These are phyloP conservation scores for Phoeniculus purpureus DNA, from an alignment of 2,797 vertebrate genomes.

Conservation along the genomic window DNA sequence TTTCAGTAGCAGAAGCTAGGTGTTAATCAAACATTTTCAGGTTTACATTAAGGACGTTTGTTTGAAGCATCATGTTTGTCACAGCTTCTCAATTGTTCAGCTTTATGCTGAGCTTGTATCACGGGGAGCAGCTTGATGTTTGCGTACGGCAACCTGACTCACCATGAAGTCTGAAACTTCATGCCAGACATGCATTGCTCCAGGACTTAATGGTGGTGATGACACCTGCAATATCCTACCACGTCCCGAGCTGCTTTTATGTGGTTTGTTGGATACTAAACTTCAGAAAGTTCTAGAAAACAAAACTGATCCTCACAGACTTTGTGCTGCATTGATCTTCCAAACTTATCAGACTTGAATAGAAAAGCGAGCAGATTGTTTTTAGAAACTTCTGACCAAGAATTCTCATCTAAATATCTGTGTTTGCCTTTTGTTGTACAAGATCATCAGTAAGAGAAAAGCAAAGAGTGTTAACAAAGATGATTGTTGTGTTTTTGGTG, in stretches of 20 bases:
- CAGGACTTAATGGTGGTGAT: neutral
- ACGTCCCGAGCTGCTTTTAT: neutral
- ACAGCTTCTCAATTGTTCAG: neutral
- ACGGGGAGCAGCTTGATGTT: neutral
- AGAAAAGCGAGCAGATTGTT: neutral
- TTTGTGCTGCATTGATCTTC: neutral
- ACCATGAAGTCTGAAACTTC: neutral
- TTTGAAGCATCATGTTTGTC: neutral
- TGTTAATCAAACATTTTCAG: neutral
- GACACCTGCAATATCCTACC: neutral
- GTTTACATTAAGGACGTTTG: neutral
- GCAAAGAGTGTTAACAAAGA: neutral
- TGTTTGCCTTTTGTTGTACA: neutral
- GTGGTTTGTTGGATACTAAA: neutral
- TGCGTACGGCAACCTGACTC: neutral
- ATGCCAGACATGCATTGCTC: neutral
- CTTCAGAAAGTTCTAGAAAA: neutral
- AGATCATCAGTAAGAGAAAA: neutral
- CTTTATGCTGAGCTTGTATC: neutral
- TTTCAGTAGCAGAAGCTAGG: neutral
- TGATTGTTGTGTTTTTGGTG: neutral
- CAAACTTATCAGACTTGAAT: neutral
- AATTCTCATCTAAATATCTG: neutral
- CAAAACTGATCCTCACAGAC: neutral
- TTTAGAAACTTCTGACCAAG: neutral